These are phyloP conservation scores for Lepidothrix coronata DNA, from an alignment of 2,113 vertebrate genomes.

Conservation along the genomic window DNA sequence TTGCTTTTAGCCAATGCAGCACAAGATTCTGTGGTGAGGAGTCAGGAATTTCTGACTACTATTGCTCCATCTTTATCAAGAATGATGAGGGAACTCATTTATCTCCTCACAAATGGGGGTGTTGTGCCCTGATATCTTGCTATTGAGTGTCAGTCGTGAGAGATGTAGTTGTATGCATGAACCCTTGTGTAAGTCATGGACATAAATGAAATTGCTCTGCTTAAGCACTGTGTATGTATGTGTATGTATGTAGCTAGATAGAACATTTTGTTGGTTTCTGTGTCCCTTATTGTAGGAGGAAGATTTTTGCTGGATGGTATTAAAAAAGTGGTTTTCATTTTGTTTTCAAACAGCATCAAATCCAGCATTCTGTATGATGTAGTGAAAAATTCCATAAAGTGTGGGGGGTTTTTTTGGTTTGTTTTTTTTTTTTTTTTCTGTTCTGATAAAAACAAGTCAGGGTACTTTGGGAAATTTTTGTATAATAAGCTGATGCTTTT, in stretches of 20 bases:
- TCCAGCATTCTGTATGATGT: background rate
- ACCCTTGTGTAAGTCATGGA: background rate
- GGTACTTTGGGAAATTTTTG: background rate
- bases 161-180: background rate
- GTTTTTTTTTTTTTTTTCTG: background rate
- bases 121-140: background rate
- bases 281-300: background rate
- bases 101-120: background rate
- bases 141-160: background rate
- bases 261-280: background rate
- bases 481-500: background rate
- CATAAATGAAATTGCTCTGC: background rate
- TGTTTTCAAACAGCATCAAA: background rate
- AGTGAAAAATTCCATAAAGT: background rate
- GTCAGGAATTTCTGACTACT: background rate
- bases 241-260: background rate
- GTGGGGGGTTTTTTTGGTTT: background rate
- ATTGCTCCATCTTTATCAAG: rapidly evolving
- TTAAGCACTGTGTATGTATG: background rate
- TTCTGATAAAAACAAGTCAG: background rate
- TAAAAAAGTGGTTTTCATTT: background rate
- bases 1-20: background rate
- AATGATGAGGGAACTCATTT: background rate
- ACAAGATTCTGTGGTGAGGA: background rate
- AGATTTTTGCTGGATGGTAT: background rate